Evolutionary conservation across 2,888 invertebrate genomes (phyloP).

Genomic region (Endotricha flammealis): DNA sequence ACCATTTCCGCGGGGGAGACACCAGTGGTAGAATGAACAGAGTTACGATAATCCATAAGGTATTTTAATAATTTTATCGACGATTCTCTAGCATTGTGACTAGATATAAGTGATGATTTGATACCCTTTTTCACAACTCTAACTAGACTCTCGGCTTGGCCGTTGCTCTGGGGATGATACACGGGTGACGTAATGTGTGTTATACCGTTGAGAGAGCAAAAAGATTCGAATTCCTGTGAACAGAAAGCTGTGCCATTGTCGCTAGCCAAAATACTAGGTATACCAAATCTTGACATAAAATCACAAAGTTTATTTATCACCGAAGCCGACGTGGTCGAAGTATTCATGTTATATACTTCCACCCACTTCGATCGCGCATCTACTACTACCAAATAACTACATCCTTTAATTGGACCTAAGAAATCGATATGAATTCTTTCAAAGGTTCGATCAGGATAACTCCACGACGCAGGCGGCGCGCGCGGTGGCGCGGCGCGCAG

Average conservation of each 20-base stretch:
- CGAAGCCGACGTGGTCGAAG: conserved; percentile 8
- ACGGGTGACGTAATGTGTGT: conserved; percentile 22
- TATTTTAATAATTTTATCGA: conserved; percentile 18
- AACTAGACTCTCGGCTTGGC: conserved; percentile 24
- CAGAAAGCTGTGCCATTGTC: conserved; percentile 25
- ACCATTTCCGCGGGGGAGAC: conserved; percentile 19
- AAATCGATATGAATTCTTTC: conserved; percentile 24
- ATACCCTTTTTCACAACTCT: conserved; percentile 28
- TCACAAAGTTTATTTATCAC: conserved; percentile 24
- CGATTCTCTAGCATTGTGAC: conserved; percentile 1
- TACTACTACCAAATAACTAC: conserved; percentile 18
- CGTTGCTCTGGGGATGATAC: conserved; percentile 25
- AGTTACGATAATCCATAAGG: conserved; percentile 24
- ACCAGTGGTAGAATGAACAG: conserved; percentile 16
- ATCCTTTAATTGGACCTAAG: conserved; percentile 19
- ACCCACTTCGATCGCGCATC: conserved; percentile 26
- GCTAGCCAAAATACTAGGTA: conserved; percentile 21
- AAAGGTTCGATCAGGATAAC: conserved; percentile 16
- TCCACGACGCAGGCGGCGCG: conserved; percentile 20
- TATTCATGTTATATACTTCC: conserved; percentile 20
- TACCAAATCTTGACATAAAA: conserved; percentile 23
- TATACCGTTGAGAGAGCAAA: conserved; percentile 23
- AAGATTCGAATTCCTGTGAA: conserved; percentile 19
- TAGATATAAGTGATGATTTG: conserved; percentile 16
- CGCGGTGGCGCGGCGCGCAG: conserved; percentile 12